These are phyloP conservation scores for Camelus dromedarius DNA, from an alignment of 2,113 vertebrate genomes.

Conservation along the genomic window DNA sequence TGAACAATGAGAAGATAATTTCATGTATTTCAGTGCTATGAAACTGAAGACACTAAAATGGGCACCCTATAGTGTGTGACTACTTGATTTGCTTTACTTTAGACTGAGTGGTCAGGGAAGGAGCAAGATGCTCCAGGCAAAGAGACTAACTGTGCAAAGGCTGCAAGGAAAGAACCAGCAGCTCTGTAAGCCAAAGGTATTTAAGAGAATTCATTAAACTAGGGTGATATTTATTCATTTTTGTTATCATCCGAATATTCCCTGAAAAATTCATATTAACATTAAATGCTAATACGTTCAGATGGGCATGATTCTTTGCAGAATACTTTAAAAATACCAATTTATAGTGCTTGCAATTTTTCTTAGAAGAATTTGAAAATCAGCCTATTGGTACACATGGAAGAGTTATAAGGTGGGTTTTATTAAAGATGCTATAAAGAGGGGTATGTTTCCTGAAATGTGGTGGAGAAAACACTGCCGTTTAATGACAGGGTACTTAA, in stretches of 20 bases:
- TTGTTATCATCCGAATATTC: neutral
- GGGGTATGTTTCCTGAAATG: constrained; percentile 28
- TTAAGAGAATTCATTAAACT: neutral
- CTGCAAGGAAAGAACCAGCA: neutral
- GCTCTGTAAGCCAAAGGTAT: neutral
- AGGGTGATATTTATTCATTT: neutral
- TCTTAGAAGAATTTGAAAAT: constrained; percentile 34
- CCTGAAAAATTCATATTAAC: constrained; percentile 13
- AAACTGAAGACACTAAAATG: constrained; percentile 3
- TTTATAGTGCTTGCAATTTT: constrained; percentile 41
- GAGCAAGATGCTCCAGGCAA: neutral
- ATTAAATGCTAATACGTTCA: constrained; percentile 19
- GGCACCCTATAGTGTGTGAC: neutral
- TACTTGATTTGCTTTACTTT: constrained; percentile 26
- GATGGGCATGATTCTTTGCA: constrained; percentile 18
- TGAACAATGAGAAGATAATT: constrained; percentile 34
- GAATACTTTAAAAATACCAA: neutral
- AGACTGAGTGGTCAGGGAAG: neutral
- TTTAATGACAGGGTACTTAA: neutral
- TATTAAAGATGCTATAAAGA: constrained; percentile 11
- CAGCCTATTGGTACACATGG: neutral
- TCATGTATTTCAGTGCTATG: neutral
- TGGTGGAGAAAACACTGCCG: neutral
- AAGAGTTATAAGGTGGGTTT: neutral
- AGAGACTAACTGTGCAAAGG: neutral